Base-by-base conservation (phyloP, 2,888 invertebrate species). In the Spialia ferax region DNA sequence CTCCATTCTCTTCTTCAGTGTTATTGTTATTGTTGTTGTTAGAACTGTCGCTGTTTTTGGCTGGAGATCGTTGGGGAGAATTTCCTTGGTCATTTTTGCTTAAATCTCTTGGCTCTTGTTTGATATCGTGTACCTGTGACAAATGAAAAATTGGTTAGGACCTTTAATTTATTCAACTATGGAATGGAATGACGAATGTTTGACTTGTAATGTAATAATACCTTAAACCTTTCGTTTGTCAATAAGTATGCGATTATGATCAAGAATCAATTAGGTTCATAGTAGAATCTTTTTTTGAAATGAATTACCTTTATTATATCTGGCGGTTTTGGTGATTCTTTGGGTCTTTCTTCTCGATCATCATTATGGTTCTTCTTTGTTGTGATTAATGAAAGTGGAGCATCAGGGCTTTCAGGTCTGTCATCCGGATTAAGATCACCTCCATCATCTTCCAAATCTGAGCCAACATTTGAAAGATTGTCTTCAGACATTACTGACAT, bases 391-490 rank as follows among this genome's bases (percentile, higher is more conserved):
- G 96, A 96, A 2, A 97, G 88, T 20, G 97, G 97, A 52, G 95
- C 94, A 71, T 95, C 95, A 11, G 96, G 96, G 77, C 95, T 96
- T 32, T 93, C 91, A 7, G 96, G 94, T 67, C 96, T 94, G 63
- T 95, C 95, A 75, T 94, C 94, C 10, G 89, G 88, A 72, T 90
- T 88, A 32, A 92, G 76, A 50, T 91, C 94, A 64, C 92, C 94
- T 80, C 95, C 95, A 73, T 96, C 96, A 70, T 96, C 96, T 71
- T 96, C 96, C 71, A 95, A 84, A 80, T 97, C 97, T 20, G 95
- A 95, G 6, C 95, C 95, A 55, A 93, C 94, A 74, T 95, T 95
- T 2, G 95, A 96, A 80, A 90, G 87, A 87, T 89, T 96, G 85
- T 95, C 96, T 89, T 90, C 96, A 73, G 95, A 96, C 91, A 94